Evolutionary conservation across 2,113 vertebrate species (phyloP).

Genomic region (Pterophyllum scalare): DNA sequence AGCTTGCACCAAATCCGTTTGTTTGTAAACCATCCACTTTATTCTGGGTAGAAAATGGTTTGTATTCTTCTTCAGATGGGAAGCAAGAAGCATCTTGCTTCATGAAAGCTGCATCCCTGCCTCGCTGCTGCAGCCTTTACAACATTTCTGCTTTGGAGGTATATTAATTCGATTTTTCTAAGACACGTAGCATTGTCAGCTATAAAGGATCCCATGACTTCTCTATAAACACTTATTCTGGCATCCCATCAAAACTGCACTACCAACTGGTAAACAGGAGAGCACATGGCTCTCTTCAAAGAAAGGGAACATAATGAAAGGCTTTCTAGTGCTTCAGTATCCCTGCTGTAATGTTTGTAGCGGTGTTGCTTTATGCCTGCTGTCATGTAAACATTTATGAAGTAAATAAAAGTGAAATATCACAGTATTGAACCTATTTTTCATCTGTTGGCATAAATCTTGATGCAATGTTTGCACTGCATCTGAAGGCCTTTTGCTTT

Average conservation of each 20-base stretch:
- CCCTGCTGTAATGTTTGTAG: neutral
- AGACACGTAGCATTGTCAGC: neutral
- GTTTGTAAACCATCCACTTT: neutral
- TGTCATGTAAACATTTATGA: slow-evolving; percentile 26
- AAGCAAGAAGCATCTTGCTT: neutral
- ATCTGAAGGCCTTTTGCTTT: neutral
- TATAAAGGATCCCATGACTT: slow-evolving; percentile 1
- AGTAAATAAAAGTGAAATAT: slow-evolving; percentile 26
- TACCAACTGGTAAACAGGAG: slow-evolving; percentile 45
- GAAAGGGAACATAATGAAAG: slow-evolving; percentile 2
- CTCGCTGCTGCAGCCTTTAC: neutral
- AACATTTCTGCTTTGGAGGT: neutral
- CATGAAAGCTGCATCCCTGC: neutral
- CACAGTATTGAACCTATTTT: slow-evolving; percentile 19
- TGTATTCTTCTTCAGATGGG: neutral
- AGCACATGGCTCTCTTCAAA: slow-evolving; percentile 47
- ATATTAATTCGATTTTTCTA: neutral
- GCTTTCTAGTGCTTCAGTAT: slow-evolving; percentile 33
- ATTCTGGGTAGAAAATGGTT: neutral
- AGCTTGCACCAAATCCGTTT: neutral
- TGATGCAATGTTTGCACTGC: neutral
- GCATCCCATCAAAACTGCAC: slow-evolving; percentile 50
- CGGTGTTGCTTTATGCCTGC: slow-evolving; percentile 15
- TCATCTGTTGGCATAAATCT: neutral
- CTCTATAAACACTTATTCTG: slow-evolving; percentile 40